Evolutionary conservation across 1,140 invertebrate genomes (phyloP), one percentile per base, ranked within the genome.

Genomic region (Megathymus violae): DNA sequence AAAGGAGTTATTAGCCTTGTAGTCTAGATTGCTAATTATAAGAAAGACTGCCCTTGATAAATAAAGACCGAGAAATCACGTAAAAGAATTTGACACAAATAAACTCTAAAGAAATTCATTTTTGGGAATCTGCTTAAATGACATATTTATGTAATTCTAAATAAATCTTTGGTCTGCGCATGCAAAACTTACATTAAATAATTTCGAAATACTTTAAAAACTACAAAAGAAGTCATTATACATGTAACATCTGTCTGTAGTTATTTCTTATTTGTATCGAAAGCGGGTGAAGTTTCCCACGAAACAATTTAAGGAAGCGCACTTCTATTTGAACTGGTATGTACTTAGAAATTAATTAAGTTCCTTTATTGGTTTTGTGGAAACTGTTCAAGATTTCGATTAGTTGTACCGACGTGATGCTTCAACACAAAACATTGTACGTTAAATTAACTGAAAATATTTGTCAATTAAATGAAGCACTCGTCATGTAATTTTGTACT

Each of bases 231-330:
- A 11, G 13, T 47, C 44, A 47, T 47, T n/a, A n/a, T 47, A 47
- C 44, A 47, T 22, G 19, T 3, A 22, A 22, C 19, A 22, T 22
- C 19, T 22, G 5, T 22, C 19, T 22, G 5, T 22, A 5, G 2
- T 22, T 22, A 22, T 22, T 22, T 22, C 19, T 22, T 22, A 22
- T 46, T 46, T 22, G 43, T 22, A 46, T 10, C 43, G 17, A 46
- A 46, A 46, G 14, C 52, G 25, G 52, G 16, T 25, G 22, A 58
- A 58, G 40, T 58, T 58, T 44, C 40, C 52, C 52, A 34, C 52
- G 44, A 58, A 58, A 58, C 52, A 44, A 58, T 58, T 58, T 44
- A 58, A 58, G 52, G 52, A 58, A 58, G 52, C 41, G 52, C 40
- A 25, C 13, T 44, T 58, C 16, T 44, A 58, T 58, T 15, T 40